Evolutionary conservation across 2,888 invertebrate species (phyloP).

Genomic region (Mechanitis mazaeus): DNA sequence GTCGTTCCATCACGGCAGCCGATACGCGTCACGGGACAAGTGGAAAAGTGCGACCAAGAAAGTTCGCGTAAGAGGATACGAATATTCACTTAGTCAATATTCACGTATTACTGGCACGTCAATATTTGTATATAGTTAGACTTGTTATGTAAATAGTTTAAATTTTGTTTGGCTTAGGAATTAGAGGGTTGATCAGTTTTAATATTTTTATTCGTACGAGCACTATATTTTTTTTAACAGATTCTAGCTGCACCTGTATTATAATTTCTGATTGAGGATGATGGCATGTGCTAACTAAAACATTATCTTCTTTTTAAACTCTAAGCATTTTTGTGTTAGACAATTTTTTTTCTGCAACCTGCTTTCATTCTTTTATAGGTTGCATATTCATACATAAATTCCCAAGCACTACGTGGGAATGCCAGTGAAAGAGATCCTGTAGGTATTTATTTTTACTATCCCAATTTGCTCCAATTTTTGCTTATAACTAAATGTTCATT

Average conservation of each 20-base stretch:
- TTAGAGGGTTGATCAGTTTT: background rate
- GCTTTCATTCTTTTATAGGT: slow-evolving; percentile 80
- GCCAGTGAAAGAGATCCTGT: slow-evolving; percentile 82
- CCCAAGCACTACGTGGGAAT: slow-evolving; percentile 60
- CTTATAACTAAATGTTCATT: slow-evolving; percentile 9
- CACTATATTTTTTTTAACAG: slow-evolving; percentile 1
- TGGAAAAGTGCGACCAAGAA: slow-evolving; percentile 84
- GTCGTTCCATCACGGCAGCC: slow-evolving; percentile 79
- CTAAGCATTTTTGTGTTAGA: slow-evolving; percentile 35
- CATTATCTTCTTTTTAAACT: slow-evolving; percentile 34
- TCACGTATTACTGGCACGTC: slow-evolving; percentile 21
- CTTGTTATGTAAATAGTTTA: slow-evolving; percentile 13
- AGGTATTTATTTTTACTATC: slow-evolving; percentile 74
- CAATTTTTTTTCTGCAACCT: slow-evolving; percentile 69
- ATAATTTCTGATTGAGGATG: slow-evolving; percentile 25
- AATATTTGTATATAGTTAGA: slow-evolving; percentile 16
- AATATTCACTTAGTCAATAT: background rate
- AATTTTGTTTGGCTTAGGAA: background rate
- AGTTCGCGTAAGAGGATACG: slow-evolving; percentile 81
- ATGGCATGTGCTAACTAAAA: slow-evolving; percentile 42
- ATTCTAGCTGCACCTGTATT: background rate
- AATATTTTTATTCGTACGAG: background rate
- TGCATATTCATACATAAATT: slow-evolving; percentile 76
- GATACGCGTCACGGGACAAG: slow-evolving; percentile 71
- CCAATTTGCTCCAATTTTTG: slow-evolving; percentile 10